These are phyloP conservation scores for Chlorospingus semifuscus DNA, from an alignment of 2,797 vertebrate species.

Conservation along the genomic window DNA sequence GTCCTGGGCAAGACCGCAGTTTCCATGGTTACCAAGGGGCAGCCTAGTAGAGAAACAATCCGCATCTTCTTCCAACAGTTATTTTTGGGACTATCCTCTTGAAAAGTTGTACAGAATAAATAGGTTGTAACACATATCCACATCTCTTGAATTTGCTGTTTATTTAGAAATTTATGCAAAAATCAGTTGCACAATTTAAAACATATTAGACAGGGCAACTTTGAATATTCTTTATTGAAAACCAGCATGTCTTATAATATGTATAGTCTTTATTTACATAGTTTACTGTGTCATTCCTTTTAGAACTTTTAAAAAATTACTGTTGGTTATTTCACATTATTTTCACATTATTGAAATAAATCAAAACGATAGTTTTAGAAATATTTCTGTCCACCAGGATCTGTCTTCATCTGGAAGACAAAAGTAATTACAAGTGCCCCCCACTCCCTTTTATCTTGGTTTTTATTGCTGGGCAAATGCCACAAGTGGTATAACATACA, in stretches of 20 bases:
- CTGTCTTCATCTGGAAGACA: background rate
- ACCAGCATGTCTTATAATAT: background rate
- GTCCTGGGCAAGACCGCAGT: background rate
- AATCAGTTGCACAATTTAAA: background rate
- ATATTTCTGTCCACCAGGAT: background rate
- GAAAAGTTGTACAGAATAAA: background rate
- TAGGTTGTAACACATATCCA: background rate
- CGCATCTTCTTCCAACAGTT: background rate
- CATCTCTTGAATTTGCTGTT: background rate
- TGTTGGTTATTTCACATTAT: background rate
- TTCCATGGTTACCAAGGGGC: slow-evolving; percentile 40
- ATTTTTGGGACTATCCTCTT: background rate
- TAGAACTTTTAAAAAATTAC: background rate
- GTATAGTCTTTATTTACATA: background rate
- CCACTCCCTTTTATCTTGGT: background rate
- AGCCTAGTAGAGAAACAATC: background rate
- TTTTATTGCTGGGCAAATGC: background rate
- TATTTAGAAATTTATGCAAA: background rate
- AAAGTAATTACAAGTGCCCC: fast-evolving
- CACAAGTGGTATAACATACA: background rate
- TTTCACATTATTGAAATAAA: background rate
- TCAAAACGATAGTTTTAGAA: background rate
- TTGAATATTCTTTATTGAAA: background rate
- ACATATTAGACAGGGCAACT: background rate
- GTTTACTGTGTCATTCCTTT: background rate